Conservation (phyloP, 1,140 invertebrate genomes). For the Sitodiplosis mosellana region DNA sequence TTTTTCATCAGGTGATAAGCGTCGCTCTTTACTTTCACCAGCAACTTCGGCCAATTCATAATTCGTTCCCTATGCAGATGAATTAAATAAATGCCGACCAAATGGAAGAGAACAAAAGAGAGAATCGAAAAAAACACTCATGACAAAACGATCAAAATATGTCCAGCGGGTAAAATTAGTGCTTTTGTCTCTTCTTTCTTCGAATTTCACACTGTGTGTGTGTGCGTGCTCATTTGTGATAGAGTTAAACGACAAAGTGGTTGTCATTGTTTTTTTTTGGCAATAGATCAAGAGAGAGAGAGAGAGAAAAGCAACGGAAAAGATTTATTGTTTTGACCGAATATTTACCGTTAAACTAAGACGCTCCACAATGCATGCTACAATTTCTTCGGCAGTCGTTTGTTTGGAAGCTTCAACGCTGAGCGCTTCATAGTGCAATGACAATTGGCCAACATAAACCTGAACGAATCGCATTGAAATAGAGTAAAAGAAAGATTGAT, state of each 20-base stretch:
- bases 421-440: constrained; percentile 72
- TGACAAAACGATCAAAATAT: too few relatives aligned
- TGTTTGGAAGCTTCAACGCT: constrained; percentile 84
- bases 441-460: constrained; percentile 80
- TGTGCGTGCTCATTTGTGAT: too few relatives aligned
- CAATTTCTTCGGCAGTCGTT: constrained; percentile 76
- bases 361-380: constrained; percentile 66
- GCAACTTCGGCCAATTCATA: constrained; percentile 85
- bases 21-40: constrained; percentile 79
- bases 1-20: constrained; percentile 67
- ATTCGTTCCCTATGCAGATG: constrained; percentile 30
- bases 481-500: too few relatives aligned
- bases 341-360: constrained; percentile 24
- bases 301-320: neutral
- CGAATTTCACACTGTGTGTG: constrained; percentile 37
- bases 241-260: neutral
- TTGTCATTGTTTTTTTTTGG: neutral
- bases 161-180: too few relatives aligned
- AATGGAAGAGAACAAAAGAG: too few relatives aligned
- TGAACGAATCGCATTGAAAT: constrained; percentile 18
- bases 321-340: neutral
- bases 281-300: too few relatives aligned
- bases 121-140: too few relatives aligned
- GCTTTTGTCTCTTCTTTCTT: constrained; percentile 10
- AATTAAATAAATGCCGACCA: too few relatives aligned